Conservation (phyloP, 1,140 invertebrate genomes). For the Meloidogyne floridensis region DNA sequence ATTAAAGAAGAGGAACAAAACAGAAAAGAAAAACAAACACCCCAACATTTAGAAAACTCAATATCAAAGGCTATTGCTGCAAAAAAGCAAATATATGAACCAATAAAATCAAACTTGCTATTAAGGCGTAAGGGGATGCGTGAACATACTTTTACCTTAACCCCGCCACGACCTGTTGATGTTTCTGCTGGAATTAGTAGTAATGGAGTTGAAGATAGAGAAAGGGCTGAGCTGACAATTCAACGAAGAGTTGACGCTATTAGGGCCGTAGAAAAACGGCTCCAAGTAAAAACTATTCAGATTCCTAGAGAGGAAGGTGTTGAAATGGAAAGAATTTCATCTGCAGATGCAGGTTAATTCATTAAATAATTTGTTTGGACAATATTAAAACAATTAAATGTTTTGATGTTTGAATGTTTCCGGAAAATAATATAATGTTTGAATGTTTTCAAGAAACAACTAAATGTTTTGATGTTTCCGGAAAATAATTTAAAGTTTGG, state of each 20-base stretch:
- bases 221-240: conserved; percentile 24
- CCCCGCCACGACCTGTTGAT: conserved; percentile 13
- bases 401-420: too few species aligned
- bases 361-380: too few species aligned
- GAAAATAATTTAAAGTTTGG: too few species aligned
- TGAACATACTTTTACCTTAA: conserved; percentile 21
- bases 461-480: neutral
- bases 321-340: neutral
- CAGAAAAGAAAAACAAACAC: neutral
- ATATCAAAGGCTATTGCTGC: neutral
- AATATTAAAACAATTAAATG: too few species aligned
- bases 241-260: conserved; percentile 21
- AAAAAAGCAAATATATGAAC: conserved; percentile 4
- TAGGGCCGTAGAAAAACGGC: conserved; percentile 13
- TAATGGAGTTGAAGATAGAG: neutral
- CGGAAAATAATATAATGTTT: neutral
- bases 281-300: conserved; percentile 13
- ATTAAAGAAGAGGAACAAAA: neutral
- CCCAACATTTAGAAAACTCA: conserved; percentile 1
- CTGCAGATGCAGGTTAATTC: too few species aligned
- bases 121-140: conserved; percentile 13
- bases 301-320: neutral
- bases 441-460: neutral
- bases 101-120: conserved; percentile 5
- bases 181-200: neutral